phyloP scores from a whole-genome alignment of 1,140 invertebrate genomes.

The Atta colombica region DNA sequence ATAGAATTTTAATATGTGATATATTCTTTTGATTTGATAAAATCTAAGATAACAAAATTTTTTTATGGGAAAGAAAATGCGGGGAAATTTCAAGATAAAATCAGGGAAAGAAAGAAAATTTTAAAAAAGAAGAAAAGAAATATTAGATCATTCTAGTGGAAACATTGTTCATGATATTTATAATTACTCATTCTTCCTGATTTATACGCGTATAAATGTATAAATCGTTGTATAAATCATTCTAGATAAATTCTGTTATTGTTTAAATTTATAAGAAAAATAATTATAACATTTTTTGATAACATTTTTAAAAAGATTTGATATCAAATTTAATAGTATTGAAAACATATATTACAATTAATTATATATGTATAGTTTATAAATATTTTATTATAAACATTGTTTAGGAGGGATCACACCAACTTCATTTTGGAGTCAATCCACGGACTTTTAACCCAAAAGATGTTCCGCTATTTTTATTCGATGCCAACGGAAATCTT shows the following conservation, averaged over 20 bases:
- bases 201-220: not conserved
- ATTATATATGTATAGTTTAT: conserved; percentile 2
- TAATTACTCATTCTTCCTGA: not conserved
- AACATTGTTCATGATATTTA: no score
- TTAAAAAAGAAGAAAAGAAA: no score
- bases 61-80: no score
- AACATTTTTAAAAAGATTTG: not conserved
- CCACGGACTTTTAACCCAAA: no score
- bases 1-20: no score
- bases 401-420: not conserved
- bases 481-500: not conserved
- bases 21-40: no score
- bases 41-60: no score
- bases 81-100: no score
- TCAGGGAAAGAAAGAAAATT: no score
- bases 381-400: not conserved
- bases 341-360: not conserved
- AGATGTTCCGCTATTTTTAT: no score
- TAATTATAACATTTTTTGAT: not conserved
- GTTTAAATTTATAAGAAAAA: not conserved
- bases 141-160: no score
- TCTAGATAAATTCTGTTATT: not conserved
- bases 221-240: not conserved
- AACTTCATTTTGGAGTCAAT: no score
- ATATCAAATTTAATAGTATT: not conserved